phyloP scores from a whole-genome alignment of 1,140 invertebrate species.

The Drosophila azteca region DNA sequence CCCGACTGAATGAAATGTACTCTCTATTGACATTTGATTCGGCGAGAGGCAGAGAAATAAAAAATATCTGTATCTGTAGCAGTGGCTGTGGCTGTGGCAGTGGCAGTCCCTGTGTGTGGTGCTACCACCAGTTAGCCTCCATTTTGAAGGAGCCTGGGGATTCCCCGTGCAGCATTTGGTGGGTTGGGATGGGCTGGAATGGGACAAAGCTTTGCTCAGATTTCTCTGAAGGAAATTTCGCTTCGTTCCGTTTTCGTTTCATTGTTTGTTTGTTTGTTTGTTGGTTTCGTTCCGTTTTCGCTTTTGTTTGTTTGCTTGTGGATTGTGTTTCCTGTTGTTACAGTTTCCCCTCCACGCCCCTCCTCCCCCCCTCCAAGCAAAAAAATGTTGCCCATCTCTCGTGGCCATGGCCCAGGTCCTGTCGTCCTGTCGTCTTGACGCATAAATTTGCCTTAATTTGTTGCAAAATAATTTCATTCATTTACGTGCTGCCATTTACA shows the following conservation, averaged over 20 bases:
- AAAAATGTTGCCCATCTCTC: background rate
- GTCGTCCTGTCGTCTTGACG: conserved; percentile 56
- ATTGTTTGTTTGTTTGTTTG: conserved; percentile 54
- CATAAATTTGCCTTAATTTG: conserved; percentile 83
- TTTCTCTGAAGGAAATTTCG: conserved; percentile 61
- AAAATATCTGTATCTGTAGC: conserved; percentile 22
- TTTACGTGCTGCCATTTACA: conserved; percentile 80
- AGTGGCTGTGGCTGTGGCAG: background rate
- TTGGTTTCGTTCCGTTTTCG: conserved; percentile 46
- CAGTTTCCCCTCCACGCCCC: too few relatives aligned
- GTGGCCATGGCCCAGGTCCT: background rate
- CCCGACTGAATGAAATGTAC: conserved; percentile 77
- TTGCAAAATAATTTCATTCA: conserved; percentile 82
- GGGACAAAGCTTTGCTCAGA: conserved; percentile 69
- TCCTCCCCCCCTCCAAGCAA: conserved; percentile 3
- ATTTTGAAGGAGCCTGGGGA: conserved; percentile 23
- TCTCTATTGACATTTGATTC: conserved; percentile 82
- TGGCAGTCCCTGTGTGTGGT: conserved; percentile 11
- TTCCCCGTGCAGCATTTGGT: conserved; percentile 48
- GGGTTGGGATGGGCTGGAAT: too few relatives aligned
- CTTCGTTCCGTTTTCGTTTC: conserved; percentile 45
- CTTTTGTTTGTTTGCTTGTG: conserved; percentile 49
- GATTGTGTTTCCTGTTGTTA: conserved; percentile 65
- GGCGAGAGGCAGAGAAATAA: conserved; percentile 11
- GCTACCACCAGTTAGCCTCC: conserved; percentile 25